phyloP scores from a whole-genome alignment of 2,797 vertebrate genomes.

The Arctocebus calabarensis region DNA sequence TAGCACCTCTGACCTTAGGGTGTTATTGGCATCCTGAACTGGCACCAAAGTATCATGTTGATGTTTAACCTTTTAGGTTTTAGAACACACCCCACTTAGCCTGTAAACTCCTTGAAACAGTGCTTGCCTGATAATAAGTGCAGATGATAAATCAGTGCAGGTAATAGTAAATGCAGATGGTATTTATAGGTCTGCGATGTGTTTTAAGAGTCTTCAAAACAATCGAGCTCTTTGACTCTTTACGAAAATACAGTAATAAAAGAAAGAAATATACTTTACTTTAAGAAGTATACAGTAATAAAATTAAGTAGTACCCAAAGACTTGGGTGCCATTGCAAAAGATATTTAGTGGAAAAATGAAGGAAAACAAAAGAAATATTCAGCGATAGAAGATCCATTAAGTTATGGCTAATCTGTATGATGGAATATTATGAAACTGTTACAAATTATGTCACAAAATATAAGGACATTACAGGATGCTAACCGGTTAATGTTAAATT shows the following conservation, averaged over 20 bases:
- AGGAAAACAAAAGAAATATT: constrained; percentile 6
- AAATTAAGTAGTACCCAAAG: constrained; percentile 16
- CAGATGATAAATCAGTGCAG: background rate
- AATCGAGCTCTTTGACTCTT: background rate
- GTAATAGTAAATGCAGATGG: background rate
- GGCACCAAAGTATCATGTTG: background rate
- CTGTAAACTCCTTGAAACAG: background rate
- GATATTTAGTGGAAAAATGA: background rate
- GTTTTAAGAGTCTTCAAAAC: constrained; percentile 22
- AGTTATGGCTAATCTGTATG: background rate
- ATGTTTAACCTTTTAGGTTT: constrained; percentile 16
- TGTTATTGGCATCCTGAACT: background rate
- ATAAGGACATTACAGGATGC: background rate
- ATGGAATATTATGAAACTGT: background rate
- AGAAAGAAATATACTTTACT: background rate
- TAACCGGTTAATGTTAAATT: background rate
- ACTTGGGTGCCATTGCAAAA: background rate
- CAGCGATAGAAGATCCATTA: background rate
- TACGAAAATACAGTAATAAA: background rate
- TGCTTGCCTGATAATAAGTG: background rate
- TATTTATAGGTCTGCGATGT: background rate
- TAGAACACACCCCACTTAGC: background rate
- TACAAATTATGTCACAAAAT: constrained; percentile 21
- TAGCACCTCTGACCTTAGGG: background rate
- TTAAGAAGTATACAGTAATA: background rate